Evolutionary conservation across 2,797 vertebrate species (phyloP).

Genomic region (Liparis tanakae): DNA sequence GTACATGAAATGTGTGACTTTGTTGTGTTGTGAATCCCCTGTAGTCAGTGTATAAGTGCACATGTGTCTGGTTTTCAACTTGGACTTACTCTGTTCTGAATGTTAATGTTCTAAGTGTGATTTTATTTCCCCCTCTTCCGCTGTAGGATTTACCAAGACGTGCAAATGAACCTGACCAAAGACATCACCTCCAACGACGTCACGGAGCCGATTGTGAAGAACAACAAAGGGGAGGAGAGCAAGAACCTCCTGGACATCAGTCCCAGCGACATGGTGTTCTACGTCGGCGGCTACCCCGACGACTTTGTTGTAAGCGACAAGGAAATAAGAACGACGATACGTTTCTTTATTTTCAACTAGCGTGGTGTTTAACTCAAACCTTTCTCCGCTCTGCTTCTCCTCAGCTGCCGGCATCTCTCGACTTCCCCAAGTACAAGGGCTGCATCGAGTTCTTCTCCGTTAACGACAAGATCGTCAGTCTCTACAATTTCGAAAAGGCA

Average conservation of each 20-base stretch:
- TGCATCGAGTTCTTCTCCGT: conserved; percentile 92
- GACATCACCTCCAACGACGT: conserved; percentile 22
- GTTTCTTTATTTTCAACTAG: neutral
- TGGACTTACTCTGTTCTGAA: neutral
- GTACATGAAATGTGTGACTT: no score
- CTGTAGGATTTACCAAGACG: conserved; percentile 84
- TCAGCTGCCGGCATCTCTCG: conserved; percentile 88
- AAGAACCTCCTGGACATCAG: conserved; percentile 79
- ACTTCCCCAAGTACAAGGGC: conserved; percentile 86
- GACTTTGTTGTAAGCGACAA: conserved; percentile 78
- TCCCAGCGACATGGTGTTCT: conserved; percentile 79
- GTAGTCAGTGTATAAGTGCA: neutral
- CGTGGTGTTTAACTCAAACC: conserved; percentile 6
- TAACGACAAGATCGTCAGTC: conserved; percentile 89
- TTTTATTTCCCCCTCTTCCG: neutral
- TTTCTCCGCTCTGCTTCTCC: conserved; percentile 36
- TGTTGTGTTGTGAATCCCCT: neutral
- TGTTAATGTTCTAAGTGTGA: neutral
- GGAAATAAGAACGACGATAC: neutral
- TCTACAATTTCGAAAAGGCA: conserved; percentile 90
- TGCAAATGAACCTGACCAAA: conserved; percentile 66
- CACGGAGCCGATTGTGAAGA: fast-evolving
- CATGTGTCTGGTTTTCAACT: neutral
- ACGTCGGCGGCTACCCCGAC: conserved; percentile 83
- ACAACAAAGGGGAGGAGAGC: neutral